Conservation (phyloP, 2,797 vertebrate genomes). For the Kryptolebias ocellatus region DNA sequence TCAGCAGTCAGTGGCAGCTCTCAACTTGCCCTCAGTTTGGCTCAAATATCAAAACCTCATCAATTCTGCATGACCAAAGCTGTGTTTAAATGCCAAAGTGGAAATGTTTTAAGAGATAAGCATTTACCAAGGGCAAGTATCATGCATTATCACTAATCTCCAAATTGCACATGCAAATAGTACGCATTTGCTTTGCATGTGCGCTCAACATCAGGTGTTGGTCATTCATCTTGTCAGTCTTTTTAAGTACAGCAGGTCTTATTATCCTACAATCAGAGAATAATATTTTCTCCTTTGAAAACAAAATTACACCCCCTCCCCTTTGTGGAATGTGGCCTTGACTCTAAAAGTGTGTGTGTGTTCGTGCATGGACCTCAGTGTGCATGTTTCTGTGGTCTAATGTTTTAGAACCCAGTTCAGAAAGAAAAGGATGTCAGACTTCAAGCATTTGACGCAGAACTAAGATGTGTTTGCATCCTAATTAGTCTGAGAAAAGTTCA, state of each 20-base stretch:
- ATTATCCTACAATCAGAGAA: conserved; percentile 70
- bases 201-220: conserved; percentile 47
- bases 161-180: conserved; percentile 54
- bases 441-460: conserved; percentile 55
- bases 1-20: conserved; percentile 31
- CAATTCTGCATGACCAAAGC: conserved; percentile 23
- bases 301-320: conserved; percentile 45
- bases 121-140: conserved; percentile 37
- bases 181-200: conserved; percentile 28
- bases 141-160: conserved; percentile 50
- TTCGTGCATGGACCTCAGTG: conserved; percentile 1
- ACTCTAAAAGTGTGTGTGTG: conserved; percentile 11
- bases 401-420: conserved; percentile 26
- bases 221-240: conserved; percentile 56
- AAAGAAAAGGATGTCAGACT: conserved; percentile 52
- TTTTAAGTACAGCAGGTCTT: conserved; percentile 48
- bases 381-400: conserved; percentile 26
- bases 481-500: conserved; percentile 61
- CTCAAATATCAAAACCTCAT: conserved; percentile 55
- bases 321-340: conserved; percentile 54
- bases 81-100: conserved; percentile 44
- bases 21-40: conserved; percentile 35
- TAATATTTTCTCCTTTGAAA: conserved; percentile 60
- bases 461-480: conserved; percentile 56
- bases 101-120: conserved; percentile 48